A percentile compares a stretch with the other conserved stretches of the same genome.
Conservation (phyloP, 2,113 vertebrate species). For the Baryphthengus martii region DNA sequence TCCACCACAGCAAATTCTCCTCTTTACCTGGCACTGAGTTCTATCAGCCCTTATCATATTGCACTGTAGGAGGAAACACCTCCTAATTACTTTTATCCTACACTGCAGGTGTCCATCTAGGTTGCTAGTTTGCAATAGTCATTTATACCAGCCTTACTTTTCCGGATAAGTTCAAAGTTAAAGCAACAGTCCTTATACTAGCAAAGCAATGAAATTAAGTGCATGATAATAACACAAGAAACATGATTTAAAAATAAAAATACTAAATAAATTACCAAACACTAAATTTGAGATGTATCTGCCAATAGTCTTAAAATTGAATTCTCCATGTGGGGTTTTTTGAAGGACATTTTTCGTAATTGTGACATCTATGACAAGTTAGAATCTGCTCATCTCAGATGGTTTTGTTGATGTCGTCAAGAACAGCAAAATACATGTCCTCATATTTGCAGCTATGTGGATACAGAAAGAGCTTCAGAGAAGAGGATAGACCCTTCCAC, state of each 20-base stretch:
- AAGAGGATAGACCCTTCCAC: neutral
- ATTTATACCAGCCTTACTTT: neutral
- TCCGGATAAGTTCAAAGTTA: neutral
- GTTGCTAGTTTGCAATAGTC: neutral
- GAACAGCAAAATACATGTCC: neutral
- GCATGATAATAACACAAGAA: neutral
- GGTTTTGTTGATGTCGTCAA: neutral
- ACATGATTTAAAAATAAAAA: neutral
- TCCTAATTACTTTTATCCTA: neutral
- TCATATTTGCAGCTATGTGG: neutral
- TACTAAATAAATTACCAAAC: neutral
- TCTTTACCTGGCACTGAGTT: neutral
- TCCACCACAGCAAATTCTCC: neutral
- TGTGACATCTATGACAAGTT: neutral
- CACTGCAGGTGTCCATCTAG: neutral
- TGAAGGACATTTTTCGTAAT: neutral
- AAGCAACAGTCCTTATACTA: neutral
- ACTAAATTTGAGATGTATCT: neutral
- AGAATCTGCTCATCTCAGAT: neutral
- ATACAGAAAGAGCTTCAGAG: neutral
- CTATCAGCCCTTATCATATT: neutral
- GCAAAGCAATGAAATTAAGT: neutral
- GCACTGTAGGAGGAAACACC: neutral
- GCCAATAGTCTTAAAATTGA: neutral
- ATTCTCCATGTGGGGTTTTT: neutral